phyloP scores from a whole-genome alignment of 2,113 vertebrate genomes.

The Candoia aspera region DNA sequence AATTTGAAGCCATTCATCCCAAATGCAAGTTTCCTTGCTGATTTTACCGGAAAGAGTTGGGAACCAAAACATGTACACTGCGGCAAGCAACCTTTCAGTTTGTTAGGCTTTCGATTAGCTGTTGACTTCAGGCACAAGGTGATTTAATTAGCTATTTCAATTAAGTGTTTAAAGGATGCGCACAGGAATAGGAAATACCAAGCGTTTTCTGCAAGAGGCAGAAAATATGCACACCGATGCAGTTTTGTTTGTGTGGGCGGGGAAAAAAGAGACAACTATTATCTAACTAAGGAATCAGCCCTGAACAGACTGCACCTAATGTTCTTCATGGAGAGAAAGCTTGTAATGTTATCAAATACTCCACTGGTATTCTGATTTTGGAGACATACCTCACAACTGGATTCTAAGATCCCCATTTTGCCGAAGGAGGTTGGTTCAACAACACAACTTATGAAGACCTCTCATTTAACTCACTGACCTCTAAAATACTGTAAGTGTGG shows the following conservation, averaged over 20 bases:
- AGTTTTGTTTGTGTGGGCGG: background rate
- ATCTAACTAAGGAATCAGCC: background rate
- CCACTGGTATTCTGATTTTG: no score
- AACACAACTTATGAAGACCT: no score
- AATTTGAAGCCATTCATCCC: background rate
- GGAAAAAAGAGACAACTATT: background rate
- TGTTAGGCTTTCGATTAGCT: constrained; percentile 29
- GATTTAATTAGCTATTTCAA: constrained; percentile 27
- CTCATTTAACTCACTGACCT: no score
- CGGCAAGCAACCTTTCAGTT: background rate
- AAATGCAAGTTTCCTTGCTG: background rate
- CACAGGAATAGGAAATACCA: background rate
- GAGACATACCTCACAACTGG: no score
- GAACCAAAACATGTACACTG: background rate
- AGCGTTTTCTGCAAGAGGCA: background rate
- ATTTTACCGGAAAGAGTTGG: background rate
- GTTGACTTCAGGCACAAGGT: constrained; percentile 20
- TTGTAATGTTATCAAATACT: no score
- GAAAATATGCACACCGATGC: background rate
- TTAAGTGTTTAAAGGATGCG: background rate
- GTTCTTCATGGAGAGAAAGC: no score
- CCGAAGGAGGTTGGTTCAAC: no score
- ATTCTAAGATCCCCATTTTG: no score
- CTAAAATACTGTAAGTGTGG: no score
- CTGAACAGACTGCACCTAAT: background rate